Evolutionary conservation across 1,140 invertebrate genomes (phyloP).

Genomic region (Rhyzopertha dominica): DNA sequence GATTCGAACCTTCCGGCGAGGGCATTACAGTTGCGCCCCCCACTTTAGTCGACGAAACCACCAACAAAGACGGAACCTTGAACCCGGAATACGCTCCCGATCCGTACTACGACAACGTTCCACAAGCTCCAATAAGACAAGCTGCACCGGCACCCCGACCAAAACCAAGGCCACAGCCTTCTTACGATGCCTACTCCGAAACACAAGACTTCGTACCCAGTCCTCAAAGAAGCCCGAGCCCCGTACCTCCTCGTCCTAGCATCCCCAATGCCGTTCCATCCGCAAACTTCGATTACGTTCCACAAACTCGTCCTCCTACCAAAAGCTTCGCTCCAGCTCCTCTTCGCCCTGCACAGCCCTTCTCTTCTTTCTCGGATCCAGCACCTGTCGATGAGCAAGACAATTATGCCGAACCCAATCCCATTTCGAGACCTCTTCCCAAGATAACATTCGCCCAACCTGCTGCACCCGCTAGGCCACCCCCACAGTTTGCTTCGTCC

Average conservation of each 20-base stretch:
- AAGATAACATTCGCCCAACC: conserved; percentile 34
- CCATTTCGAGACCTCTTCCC: conserved; percentile 37
- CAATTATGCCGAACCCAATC: conserved; percentile 40
- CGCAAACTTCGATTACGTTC: conserved; percentile 41
- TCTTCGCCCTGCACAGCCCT: conserved; percentile 26
- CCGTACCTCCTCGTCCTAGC: conserved; percentile 39
- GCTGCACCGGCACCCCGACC: conserved; percentile 38
- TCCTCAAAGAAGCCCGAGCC: conserved; percentile 21
- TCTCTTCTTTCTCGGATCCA: conserved; percentile 19
- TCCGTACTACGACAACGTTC: conserved; percentile 46
- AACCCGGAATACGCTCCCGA: conserved; percentile 49
- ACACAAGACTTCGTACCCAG: conserved; percentile 34
- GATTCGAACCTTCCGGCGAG: conserved; percentile 81
- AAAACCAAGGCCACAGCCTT: conserved; percentile 34
- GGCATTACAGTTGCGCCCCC: conserved; percentile 78
- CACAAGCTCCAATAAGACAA: conserved; percentile 34
- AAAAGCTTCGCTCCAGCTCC: conserved; percentile 32
- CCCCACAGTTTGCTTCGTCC: conserved; percentile 5
- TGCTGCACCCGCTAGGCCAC: conserved; percentile 23
- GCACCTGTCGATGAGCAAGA: conserved; percentile 28
- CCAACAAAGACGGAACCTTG: conserved; percentile 47
- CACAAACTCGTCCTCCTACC: conserved; percentile 8
- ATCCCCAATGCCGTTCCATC: conserved; percentile 44
- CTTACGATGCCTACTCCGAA: conserved; percentile 21
- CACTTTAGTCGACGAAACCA: conserved; percentile 68